These are phyloP conservation scores for Melanotaenia pygmaea DNA, from an alignment of 2,797 vertebrate species.

Conservation along the genomic window DNA sequence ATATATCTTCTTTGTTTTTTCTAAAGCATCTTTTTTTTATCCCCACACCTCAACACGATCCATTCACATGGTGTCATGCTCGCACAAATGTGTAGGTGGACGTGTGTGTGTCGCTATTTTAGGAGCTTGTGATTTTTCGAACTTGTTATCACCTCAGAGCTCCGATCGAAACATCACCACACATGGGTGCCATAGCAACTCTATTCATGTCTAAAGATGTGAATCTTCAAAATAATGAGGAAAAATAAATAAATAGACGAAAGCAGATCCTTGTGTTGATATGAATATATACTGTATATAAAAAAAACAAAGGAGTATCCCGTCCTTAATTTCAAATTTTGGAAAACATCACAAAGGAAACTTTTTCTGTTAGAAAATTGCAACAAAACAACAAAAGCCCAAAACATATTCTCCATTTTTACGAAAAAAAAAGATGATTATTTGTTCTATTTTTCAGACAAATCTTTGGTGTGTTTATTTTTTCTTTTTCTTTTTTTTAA, in stretches of 20 bases:
- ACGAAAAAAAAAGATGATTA: neutral
- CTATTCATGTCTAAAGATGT: neutral
- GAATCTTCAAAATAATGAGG: neutral
- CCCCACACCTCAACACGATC: neutral
- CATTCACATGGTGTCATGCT: slow-evolving; percentile 9
- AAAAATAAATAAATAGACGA: neutral
- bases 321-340: neutral
- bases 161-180: slow-evolving; percentile 10
- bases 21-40: neutral
- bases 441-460: neutral
- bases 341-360: too few species aligned
- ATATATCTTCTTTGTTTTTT: neutral
- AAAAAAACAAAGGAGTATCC: neutral
- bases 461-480: too few species aligned
- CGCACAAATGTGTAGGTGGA: slow-evolving; percentile 12
- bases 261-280: neutral
- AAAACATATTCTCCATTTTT: neutral
- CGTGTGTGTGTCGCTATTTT: slow-evolving; percentile 37
- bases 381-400: neutral
- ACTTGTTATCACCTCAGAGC: slow-evolving; percentile 30
- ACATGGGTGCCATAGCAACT: slow-evolving; percentile 36
- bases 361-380: too few species aligned
- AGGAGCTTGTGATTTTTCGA: slow-evolving; percentile 26
- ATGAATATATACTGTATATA: neutral
- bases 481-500: neutral